Base-by-base conservation (phyloP, 2,888 invertebrate species). In the Lysandra bellargus region DNA sequence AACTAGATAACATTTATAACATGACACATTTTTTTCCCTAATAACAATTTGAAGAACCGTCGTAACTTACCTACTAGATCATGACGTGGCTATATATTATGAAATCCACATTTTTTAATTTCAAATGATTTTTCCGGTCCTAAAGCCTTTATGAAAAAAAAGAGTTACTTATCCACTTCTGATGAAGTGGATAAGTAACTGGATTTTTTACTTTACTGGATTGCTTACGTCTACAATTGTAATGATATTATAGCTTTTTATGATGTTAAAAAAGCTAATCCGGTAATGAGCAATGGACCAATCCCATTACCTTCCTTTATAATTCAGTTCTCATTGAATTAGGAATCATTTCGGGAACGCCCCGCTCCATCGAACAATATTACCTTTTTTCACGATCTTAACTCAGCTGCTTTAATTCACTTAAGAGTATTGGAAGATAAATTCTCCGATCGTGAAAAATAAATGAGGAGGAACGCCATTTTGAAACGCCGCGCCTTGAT, bases 261-360 rank as follows among this genome's bases (percentile, higher is more conserved):
- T 60, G 4, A 61, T 61, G 12, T 57, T 57, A 30, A 69, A 69
- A 17, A 33, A 69, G 33, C 33, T 1, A 69, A 69, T 69, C 12
- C 14, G 2, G 33, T 69, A 14, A 69, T 69, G 23, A 69, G 23
- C 30, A 61, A 9, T 33, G 37, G 30, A 17, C 33, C 37, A 69
- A 69, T 69, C 33, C 69, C 37, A 69, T 69, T 69, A 37, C 69
- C 30, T 37, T 37, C 69, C 30, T 37, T 37, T 69, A 75, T 49
- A 75, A 49, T 75, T 75, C 75, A 75, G 75, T 75, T 23, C 30
- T 69, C 76, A 76, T 76, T 17, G 69, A 76, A 76, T 57, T 76
- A 76, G 49, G 44, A 69, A 57, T 33, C 53, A 57, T 76, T 76
- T 76, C 6, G 33, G 6, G 17, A 17, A 76, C 33, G 57, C 57